These are phyloP conservation scores for Drosophila dives DNA, from an alignment of 2,888 invertebrate genomes.

Conservation along the genomic window DNA sequence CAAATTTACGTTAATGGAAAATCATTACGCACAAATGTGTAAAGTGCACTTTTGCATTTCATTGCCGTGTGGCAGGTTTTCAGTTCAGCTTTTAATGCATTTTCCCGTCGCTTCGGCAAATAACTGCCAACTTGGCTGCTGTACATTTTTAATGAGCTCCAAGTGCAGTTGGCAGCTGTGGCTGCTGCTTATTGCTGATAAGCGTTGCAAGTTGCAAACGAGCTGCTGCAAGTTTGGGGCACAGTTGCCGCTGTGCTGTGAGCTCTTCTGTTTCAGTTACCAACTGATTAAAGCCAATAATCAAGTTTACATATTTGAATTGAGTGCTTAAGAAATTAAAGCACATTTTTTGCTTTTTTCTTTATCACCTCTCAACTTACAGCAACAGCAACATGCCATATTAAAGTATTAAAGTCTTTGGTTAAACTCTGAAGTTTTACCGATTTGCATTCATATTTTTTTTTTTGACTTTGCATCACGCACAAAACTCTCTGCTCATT, in stretches of 20 bases:
- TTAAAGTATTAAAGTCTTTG: not conserved
- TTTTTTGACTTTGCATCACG: conserved; percentile 15
- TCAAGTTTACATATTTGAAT: not conserved
- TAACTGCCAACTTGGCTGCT: conserved; percentile 51
- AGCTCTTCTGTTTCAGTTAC: not conserved
- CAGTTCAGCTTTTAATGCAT: conserved; percentile 62
- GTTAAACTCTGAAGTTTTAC: not conserved
- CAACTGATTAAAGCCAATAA: conserved; percentile 7
- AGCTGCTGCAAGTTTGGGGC: conserved; percentile 15
- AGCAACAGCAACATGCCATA: not conserved
- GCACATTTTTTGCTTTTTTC: not conserved
- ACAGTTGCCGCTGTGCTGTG: conserved; percentile 9
- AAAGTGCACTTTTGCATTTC: conserved; percentile 73
- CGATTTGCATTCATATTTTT: not conserved
- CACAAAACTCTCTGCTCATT: conserved; percentile 24
- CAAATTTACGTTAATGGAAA: conserved; percentile 81
- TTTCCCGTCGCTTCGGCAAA: conserved; percentile 55
- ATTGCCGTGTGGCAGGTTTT: conserved; percentile 42
- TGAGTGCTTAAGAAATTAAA: not conserved
- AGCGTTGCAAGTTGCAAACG: conserved; percentile 39
- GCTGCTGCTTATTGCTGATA: conserved; percentile 64
- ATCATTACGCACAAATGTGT: conserved; percentile 80
- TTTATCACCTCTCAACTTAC: not conserved
- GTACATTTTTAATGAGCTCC: conserved; percentile 76
- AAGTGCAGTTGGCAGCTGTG: conserved; percentile 67